Evolutionary conservation across 2,797 vertebrate genomes (phyloP).

Genomic region (Poeciliopsis presidionis): DNA sequence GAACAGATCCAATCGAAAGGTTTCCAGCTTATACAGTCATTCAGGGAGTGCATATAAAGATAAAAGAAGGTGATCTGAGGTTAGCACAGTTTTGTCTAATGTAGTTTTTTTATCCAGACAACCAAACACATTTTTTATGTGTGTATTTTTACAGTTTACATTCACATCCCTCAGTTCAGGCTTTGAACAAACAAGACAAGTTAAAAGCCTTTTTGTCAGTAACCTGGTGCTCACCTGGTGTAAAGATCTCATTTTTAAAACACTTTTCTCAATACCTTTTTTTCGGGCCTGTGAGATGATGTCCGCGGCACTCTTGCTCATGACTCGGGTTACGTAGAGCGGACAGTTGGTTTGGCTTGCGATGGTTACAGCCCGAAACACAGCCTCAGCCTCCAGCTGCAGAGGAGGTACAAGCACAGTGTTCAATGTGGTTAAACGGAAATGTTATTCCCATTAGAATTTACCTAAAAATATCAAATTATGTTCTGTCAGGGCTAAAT

Average conservation of each 20-base stretch:
- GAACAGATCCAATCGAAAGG: constrained; percentile 26
- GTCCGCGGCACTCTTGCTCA: constrained; percentile 98
- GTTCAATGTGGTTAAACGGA: constrained; percentile 21
- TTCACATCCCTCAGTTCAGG: not conserved
- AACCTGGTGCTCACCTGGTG: not conserved
- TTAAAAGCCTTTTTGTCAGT: not conserved
- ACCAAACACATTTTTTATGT: constrained; percentile 26
- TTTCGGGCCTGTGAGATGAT: constrained; percentile 98
- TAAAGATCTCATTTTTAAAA: not conserved
- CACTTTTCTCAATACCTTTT: constrained; percentile 83
- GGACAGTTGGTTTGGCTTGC: constrained; percentile 99
- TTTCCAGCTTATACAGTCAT: constrained; percentile 4
- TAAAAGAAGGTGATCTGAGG: constrained; percentile 15
- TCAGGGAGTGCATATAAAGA: constrained; percentile 4
- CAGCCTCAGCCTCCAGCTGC: constrained; percentile 96
- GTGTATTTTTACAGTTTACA: not conserved
- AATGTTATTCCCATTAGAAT: constrained; percentile 8
- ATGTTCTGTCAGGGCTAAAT: not conserved
- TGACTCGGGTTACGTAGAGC: constrained; percentile 96
- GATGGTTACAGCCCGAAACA: constrained; percentile 96
- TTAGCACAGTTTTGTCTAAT: constrained; percentile 9
- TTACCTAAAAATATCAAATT: constrained; percentile 6
- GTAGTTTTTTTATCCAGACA: constrained; percentile 11
- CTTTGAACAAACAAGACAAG: not conserved
- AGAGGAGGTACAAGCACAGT: constrained; percentile 17